Evolutionary conservation across 1,140 invertebrate species (phyloP).

Genomic region (Chlorops oryzae): DNA sequence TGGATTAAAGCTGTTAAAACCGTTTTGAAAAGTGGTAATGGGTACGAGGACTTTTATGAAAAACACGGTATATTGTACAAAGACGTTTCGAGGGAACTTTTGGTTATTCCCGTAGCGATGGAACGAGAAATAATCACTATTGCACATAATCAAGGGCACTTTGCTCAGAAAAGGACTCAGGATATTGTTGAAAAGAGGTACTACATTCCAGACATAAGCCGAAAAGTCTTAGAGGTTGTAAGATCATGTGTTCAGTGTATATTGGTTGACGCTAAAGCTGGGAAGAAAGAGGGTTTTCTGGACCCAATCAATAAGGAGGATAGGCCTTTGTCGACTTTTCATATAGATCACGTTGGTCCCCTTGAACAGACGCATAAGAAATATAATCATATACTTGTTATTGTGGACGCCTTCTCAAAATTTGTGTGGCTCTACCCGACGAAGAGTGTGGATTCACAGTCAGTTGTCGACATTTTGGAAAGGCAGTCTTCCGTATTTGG

Average conservation of each 20-base stretch:
- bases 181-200: slow-evolving; percentile 41
- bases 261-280: slow-evolving; percentile 26
- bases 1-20: background rate
- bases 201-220: slow-evolving; percentile 35
- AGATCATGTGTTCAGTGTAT: slow-evolving; percentile 36
- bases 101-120: slow-evolving; percentile 22
- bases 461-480: no score
- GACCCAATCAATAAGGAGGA: slow-evolving; percentile 30
- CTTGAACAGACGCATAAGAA: slow-evolving; percentile 33
- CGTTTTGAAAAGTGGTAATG: background rate
- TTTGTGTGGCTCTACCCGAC: slow-evolving; percentile 44
- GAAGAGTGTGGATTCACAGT: no score
- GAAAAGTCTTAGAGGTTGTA: slow-evolving; percentile 34
- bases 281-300: slow-evolving; percentile 41
- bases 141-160: slow-evolving; percentile 23
- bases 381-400: no score
- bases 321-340: no score
- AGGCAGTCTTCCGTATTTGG: no score
- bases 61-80: background rate
- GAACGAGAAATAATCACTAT: slow-evolving; percentile 17
- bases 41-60: background rate
- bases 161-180: slow-evolving; percentile 33
- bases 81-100: background rate
- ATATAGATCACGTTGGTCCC: slow-evolving; percentile 33
- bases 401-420: no score